Conservation (phyloP, 2,113 vertebrate species). For the Colius striatus region DNA sequence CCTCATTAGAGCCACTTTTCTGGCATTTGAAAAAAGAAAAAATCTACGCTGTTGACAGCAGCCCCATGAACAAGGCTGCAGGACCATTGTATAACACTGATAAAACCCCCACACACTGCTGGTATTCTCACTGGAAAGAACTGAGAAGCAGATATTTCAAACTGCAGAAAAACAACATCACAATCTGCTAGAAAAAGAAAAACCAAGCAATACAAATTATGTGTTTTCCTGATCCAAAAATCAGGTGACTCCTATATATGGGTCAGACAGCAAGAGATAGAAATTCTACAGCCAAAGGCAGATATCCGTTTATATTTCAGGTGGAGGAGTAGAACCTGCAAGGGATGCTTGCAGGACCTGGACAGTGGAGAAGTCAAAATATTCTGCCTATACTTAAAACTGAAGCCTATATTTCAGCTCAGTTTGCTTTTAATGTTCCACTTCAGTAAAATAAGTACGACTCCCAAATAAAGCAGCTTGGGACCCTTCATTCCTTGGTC, state of each 20-base stretch:
- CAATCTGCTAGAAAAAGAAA: neutral
- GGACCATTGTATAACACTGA: neutral
- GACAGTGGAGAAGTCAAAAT: neutral
- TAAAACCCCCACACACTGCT: neutral
- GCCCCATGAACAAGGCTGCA: neutral
- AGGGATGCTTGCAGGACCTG: neutral
- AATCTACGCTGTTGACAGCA: neutral
- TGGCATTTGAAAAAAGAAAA: neutral
- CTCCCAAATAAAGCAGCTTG: fast-evolving
- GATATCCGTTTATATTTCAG: constrained; percentile 29
- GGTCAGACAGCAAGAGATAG: neutral
- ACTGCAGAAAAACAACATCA: neutral
- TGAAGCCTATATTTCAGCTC: neutral
- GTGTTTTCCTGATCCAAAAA: neutral
- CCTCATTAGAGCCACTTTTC: neutral
- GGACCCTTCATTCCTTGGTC: fast-evolving
- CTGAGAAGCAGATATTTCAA: neutral
- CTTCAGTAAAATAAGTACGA: fast-evolving
- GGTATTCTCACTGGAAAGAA: neutral
- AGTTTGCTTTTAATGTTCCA: neutral
- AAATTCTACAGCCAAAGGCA: neutral
- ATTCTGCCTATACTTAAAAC: neutral
- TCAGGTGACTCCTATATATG: neutral
- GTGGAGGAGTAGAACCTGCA: constrained; percentile 78
- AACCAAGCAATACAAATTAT: fast-evolving